Conservation (phyloP, 2,113 vertebrate genomes). For the Empidonax alnorum region DNA sequence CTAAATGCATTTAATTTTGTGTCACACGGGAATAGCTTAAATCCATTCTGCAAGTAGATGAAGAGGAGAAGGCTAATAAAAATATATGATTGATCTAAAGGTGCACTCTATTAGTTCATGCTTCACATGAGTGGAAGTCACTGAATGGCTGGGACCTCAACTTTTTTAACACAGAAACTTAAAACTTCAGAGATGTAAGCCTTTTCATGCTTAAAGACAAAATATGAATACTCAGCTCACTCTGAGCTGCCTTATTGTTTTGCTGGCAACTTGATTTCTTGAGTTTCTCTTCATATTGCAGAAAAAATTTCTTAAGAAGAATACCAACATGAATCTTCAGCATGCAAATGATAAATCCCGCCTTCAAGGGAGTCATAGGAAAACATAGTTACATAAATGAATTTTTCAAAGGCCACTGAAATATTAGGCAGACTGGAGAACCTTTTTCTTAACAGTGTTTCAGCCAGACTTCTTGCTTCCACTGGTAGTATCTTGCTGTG, state of each 20-base stretch:
- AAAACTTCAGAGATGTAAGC: background rate
- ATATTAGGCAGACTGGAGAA: background rate
- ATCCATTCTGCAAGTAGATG: background rate
- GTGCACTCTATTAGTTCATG: background rate
- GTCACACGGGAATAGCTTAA: background rate
- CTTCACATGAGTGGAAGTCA: background rate
- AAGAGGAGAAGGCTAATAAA: conserved; percentile 6
- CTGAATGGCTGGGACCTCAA: background rate
- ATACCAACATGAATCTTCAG: background rate
- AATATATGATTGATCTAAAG: background rate
- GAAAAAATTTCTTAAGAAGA: background rate
- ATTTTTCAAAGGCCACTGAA: conserved; percentile 21
- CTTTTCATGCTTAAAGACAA: background rate
- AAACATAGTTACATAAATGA: background rate
- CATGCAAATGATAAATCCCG: background rate
- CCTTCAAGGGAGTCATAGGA: background rate
- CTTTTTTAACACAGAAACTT: background rate
- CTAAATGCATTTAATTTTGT: background rate
- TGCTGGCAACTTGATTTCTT: background rate
- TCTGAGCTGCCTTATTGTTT: background rate
- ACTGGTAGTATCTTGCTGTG: background rate
- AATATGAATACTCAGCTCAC: background rate
- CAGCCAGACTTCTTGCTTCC: background rate
- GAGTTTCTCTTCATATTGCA: background rate
- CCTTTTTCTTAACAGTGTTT: conserved; percentile 26